These are phyloP conservation scores for Chloroceryle inda DNA, from an alignment of 2,797 vertebrate genomes.

Conservation along the genomic window DNA sequence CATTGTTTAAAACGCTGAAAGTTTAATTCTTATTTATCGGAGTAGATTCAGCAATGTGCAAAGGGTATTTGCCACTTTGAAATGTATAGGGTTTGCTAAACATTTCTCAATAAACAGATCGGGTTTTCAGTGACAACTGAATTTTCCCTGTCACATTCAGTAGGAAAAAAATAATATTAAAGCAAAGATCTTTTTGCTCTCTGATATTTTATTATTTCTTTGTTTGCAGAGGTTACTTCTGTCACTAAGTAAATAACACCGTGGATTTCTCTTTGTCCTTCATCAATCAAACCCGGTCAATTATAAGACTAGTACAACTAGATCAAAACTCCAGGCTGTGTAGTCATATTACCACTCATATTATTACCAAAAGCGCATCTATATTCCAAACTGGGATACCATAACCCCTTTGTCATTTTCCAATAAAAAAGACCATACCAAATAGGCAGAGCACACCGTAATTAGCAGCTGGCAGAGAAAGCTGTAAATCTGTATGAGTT, in stretches of 20 bases:
- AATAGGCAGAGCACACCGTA: slow-evolving; percentile 89
- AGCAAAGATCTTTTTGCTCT: slow-evolving; percentile 27
- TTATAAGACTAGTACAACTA: slow-evolving; percentile 81
- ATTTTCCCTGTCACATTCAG: slow-evolving; percentile 69
- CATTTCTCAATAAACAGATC: slow-evolving; percentile 64
- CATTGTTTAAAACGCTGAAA: slow-evolving; percentile 42
- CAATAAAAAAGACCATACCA: slow-evolving; percentile 89
- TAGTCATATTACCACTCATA: slow-evolving; percentile 81
- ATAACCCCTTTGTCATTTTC: slow-evolving; percentile 89
- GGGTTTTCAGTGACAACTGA: slow-evolving; percentile 66
- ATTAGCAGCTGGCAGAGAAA: slow-evolving; percentile 90
- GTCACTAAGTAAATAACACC: slow-evolving; percentile 76
- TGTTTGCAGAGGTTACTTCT: slow-evolving; percentile 77
- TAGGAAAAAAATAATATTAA: slow-evolving; percentile 25
- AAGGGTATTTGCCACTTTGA: slow-evolving; percentile 29
- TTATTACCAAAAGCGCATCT: slow-evolving; percentile 87
- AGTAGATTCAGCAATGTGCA: slow-evolving; percentile 27
- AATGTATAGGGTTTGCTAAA: slow-evolving; percentile 29
- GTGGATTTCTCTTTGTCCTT: slow-evolving; percentile 80
- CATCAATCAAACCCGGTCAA: slow-evolving; percentile 85
- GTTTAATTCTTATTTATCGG: slow-evolving; percentile 38
- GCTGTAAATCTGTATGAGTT: slow-evolving; percentile 90
- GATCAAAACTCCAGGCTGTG: slow-evolving; percentile 81
- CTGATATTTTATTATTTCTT: slow-evolving; percentile 76
- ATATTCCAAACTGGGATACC: slow-evolving; percentile 87